Percentiles rank a stretch among this genome's conserved stretches.
Evolutionary conservation across 2,113 vertebrate species (phyloP).

Genomic region (Myotis lucifugus): DNA sequence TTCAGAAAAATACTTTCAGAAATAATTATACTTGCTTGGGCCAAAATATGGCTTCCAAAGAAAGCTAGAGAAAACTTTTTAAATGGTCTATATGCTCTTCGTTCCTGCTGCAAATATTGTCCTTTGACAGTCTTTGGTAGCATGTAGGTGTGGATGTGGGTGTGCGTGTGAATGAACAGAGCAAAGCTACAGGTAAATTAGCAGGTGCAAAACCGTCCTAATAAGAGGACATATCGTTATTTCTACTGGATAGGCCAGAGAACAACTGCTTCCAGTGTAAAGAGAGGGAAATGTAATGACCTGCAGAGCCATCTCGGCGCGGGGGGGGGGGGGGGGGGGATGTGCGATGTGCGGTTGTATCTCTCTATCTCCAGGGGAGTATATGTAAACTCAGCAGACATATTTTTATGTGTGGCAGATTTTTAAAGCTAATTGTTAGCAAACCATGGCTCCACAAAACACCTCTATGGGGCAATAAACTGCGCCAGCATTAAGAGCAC

Average conservation of each 20-base stretch:
- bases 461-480: slow-evolving; percentile 62
- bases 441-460: slow-evolving; percentile 66
- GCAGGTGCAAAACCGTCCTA: background rate
- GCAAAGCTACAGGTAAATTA: background rate
- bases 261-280: background rate
- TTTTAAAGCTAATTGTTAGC: slow-evolving; percentile 78
- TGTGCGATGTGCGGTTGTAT: background rate
- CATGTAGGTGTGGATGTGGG: background rate
- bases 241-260: background rate
- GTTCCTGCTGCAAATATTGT: background rate
- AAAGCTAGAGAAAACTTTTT: background rate
- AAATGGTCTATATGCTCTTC: background rate
- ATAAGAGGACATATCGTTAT: background rate
- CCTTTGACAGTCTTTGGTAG: background rate
- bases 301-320: slow-evolving; percentile 15
- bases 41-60: background rate
- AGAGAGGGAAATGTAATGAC: slow-evolving; percentile 15
- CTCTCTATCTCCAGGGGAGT: slow-evolving; percentile 26
- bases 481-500: slow-evolving; percentile 40
- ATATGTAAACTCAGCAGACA: slow-evolving; percentile 69
- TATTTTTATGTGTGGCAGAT: slow-evolving; percentile 73
- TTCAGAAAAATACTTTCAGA: background rate
- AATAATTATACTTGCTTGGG: background rate
- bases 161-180: background rate
- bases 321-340: fast-evolving